phyloP scores from a whole-genome alignment of 2,113 vertebrate species.

The Procavia capensis region DNA sequence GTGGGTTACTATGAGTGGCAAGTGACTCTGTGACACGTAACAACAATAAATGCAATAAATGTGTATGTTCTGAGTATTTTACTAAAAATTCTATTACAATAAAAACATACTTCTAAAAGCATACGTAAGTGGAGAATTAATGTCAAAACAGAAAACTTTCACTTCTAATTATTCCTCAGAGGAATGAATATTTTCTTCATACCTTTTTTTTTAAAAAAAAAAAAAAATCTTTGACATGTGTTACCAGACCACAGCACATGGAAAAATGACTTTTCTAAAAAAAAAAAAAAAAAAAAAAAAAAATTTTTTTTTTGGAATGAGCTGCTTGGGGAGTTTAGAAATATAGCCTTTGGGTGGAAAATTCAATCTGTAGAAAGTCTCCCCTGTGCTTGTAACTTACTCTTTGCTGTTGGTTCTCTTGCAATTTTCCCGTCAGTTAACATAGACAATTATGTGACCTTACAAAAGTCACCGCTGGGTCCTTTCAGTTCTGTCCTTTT shows the following conservation, averaged over 20 bases:
- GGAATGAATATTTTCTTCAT: background rate
- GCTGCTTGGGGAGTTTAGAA: fast-evolving
- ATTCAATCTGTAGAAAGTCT: background rate
- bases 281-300: background rate
- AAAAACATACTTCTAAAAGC: background rate
- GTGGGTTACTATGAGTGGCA: too few species aligned
- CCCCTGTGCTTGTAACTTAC: background rate
- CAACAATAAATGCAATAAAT: too few species aligned
- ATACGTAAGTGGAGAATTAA: background rate
- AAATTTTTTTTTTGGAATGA: fast-evolving
- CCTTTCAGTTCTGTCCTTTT: fast-evolving
- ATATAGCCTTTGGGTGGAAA: background rate
- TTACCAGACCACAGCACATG: fast-evolving
- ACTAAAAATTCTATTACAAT: background rate
- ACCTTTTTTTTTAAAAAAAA: too few species aligned
- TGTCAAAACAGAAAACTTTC: background rate
- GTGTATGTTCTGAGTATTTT: fast-evolving
- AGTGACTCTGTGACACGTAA: too few species aligned
- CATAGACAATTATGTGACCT: fast-evolving
- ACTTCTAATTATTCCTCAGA: background rate
- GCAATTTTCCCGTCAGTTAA: background rate
- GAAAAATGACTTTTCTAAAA: background rate
- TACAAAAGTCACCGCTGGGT: fast-evolving
- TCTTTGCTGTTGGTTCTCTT: background rate
- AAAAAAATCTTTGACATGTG: background rate